A percentile compares a stretch with the other conserved stretches of the same genome.
Evolutionary conservation across 2,888 invertebrate genomes (phyloP).

Genomic region (Aricia artaxerxes): DNA sequence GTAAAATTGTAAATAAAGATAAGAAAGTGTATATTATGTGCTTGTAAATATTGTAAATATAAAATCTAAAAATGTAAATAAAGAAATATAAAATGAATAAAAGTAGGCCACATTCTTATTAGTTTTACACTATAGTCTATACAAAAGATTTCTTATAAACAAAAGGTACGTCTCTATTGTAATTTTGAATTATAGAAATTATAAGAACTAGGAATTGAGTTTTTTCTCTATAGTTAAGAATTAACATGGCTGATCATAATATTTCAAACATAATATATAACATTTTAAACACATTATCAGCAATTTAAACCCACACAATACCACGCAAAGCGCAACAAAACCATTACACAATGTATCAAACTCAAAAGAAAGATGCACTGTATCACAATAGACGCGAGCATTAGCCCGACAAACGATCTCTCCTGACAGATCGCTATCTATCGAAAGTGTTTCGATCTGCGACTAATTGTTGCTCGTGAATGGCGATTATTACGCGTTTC

Average conservation of each 20-base stretch:
- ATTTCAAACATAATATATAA: background rate
- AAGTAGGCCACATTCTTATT: too few relatives aligned
- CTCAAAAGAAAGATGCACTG: background rate
- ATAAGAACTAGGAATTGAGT: background rate
- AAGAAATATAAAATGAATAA: too few relatives aligned
- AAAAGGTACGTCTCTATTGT: background rate
- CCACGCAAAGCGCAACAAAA: background rate
- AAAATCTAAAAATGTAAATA: too few relatives aligned
- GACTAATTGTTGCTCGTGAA: conserved; percentile 47
- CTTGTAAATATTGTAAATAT: too few relatives aligned
- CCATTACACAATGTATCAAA: background rate
- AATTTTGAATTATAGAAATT: background rate
- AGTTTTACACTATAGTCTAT: too few relatives aligned
- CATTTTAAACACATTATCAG: background rate
- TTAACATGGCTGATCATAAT: background rate
- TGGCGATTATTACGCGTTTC: conserved; percentile 46
- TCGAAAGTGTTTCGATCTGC: conserved; percentile 37
- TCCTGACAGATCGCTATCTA: conserved; percentile 37
- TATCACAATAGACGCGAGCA: conserved; percentile 17
- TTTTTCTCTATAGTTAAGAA: background rate
- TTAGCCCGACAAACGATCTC: background rate
- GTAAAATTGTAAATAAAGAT: too few relatives aligned
- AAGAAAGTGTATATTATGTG: too few relatives aligned
- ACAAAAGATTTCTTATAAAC: background rate
- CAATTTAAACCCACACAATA: background rate